Evolutionary conservation across 2,113 vertebrate species (phyloP), one percentile per base, ranked within the genome.

Genomic region (Gadus chalcogrammus): DNA sequence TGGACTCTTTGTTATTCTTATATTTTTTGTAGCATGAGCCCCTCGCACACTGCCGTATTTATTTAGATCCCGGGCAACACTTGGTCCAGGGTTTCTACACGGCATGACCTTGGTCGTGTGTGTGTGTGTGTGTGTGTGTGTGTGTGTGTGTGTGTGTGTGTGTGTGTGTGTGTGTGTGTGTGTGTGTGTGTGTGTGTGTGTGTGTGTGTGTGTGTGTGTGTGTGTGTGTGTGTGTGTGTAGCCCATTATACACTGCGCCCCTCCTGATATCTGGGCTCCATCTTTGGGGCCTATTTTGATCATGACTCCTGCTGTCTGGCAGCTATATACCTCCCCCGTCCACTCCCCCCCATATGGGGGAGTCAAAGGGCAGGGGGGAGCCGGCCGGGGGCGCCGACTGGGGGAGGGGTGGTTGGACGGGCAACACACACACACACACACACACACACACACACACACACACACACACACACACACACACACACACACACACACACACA

Each of bases 201-300:
- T 48, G 12, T 27, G 20, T 67, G 79, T 31, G 31, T 22, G 58
- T 28, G 65, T 61, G 61, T 67, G 68, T 66, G 72, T 24, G 64
- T 22, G 65, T 17, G 28, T 12, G 9, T 24, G 20, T 22, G 59
- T 22, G 66, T 62, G 62, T 65, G 62, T 64, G 72, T 59, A 38
- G 65, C 79, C 67, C 72, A 79, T 79, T 72, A 56, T 64, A 71
- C 82, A 78, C 78, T 63, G 77, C 74, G 73, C 31, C 16, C 71
- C 70, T 75, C 64, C 67, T 68, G 65, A 62, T 79, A 76, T 85
- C 76, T 80, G 80, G 79, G 84, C 82, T 87, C 71, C 77, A 85
- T 89, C 85, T 85, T 87, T 86, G 81, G 85, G 86, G 84, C 88
- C 89, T 86, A 84, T 82, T 89, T 88, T 84, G 86, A 85, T 84